A percentile compares a stretch with the other conserved stretches of the same genome.
Conservation (phyloP, 92 coral and sea anemone species). For the Micromussa lordhowensis region DNA sequence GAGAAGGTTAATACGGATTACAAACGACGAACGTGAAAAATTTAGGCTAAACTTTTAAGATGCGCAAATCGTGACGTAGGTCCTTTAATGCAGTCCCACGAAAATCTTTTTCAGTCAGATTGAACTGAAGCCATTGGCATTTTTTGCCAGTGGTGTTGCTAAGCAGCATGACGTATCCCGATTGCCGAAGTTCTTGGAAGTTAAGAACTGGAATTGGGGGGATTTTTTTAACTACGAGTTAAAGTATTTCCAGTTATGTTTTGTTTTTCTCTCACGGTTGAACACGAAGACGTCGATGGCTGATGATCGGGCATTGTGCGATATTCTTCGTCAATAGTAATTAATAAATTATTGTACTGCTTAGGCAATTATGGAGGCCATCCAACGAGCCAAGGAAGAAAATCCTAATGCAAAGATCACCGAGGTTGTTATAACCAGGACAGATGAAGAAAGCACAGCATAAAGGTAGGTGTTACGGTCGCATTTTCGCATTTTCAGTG, state of each 20-base stretch:
- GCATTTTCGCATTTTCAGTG: not conserved
- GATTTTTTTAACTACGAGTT: too few relatives aligned
- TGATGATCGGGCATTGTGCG: not conserved
- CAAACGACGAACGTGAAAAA: too few relatives aligned
- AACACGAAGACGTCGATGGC: not conserved
- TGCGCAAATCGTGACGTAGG: too few relatives aligned
- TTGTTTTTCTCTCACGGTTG: not conserved
- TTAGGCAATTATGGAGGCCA: conserved; percentile 95
- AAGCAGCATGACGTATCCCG: not conserved
- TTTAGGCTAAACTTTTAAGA: too few relatives aligned
- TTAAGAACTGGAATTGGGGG: too few relatives aligned
- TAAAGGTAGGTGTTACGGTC: conserved; percentile 6
- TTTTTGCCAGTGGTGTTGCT: not conserved
- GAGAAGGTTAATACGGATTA: too few relatives aligned
- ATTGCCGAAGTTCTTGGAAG: too few relatives aligned
- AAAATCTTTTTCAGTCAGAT: too few relatives aligned
- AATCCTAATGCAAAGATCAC: conserved; percentile 95
- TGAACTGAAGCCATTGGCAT: too few relatives aligned
- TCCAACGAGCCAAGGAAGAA: conserved; percentile 89
- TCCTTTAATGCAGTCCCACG: too few relatives aligned
- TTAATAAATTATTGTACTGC: not conserved
- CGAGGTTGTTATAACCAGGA: conserved; percentile 90
- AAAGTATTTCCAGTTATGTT: too few relatives aligned
- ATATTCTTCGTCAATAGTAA: not conserved
- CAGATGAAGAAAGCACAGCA: conserved; percentile 68